These are phyloP conservation scores for Pomatostomus ruficeps DNA, from an alignment of 2,113 vertebrate genomes.

Conservation along the genomic window DNA sequence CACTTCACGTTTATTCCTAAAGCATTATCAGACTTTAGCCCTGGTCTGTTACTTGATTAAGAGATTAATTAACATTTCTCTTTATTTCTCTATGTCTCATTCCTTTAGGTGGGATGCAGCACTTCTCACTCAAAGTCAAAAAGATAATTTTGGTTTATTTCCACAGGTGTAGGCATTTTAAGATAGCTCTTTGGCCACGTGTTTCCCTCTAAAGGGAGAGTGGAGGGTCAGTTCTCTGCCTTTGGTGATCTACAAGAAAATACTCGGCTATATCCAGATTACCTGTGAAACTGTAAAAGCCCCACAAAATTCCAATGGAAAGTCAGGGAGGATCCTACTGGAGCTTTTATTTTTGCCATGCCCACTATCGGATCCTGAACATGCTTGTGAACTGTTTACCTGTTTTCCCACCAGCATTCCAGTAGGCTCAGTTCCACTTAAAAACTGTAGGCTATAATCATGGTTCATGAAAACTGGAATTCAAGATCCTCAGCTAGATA, in stretches of 20 bases:
- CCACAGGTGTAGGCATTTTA: not conserved
- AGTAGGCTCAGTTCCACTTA: not conserved
- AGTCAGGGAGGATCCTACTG: not conserved
- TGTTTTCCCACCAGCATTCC: not conserved
- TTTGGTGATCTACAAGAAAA: not conserved
- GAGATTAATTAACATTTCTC: not conserved
- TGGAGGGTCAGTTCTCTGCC: not conserved
- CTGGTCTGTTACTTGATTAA: not conserved
- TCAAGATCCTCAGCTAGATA: not conserved
- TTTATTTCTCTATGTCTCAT: not conserved
- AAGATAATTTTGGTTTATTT: not conserved
- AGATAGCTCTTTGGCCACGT: not conserved
- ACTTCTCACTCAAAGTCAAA: not conserved
- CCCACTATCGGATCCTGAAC: not conserved
- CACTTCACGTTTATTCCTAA: not conserved
- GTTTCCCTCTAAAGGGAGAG: not conserved
- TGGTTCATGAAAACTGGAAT: not conserved
- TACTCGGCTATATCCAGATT: not conserved
- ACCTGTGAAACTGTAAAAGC: not conserved
- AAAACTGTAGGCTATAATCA: not conserved
- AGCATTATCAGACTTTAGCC: not conserved
- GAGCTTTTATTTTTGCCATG: not conserved
- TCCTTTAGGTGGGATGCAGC: not conserved
- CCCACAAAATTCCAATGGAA: not conserved
- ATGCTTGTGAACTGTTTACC: not conserved